Conservation (phyloP, 2,888 invertebrate species). For the Drosophila greeni region DNA sequence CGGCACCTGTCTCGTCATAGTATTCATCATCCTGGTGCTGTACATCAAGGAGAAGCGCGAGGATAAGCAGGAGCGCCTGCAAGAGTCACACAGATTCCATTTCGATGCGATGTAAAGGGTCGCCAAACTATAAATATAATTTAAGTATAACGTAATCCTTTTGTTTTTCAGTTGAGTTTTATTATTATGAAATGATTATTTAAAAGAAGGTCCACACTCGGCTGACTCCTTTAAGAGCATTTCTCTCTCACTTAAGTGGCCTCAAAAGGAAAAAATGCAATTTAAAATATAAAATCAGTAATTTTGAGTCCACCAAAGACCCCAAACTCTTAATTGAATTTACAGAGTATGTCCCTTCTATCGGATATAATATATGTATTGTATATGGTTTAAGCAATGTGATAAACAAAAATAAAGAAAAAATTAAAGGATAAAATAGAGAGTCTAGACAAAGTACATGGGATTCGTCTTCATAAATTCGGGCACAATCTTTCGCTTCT, state of each 20-base stretch:
- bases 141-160: constrained; percentile 15
- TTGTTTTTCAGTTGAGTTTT: constrained; percentile 40
- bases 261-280: neutral
- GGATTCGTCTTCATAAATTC: constrained; percentile 81
- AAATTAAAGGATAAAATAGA: neutral
- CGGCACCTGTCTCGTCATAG: constrained; percentile 91
- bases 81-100: constrained; percentile 90
- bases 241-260: neutral
- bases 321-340: constrained; percentile 6
- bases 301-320: neutral
- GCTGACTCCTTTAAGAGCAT: constrained; percentile 20
- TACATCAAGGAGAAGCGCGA: constrained; percentile 94
- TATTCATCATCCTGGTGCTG: constrained; percentile 89
- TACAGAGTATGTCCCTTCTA: constrained; percentile 11
- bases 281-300: neutral
- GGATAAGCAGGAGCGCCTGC: constrained; percentile 87
- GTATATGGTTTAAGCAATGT: constrained; percentile 57
- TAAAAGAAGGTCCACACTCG: constrained; percentile 7
- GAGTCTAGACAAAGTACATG: constrained; percentile 85
- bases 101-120: constrained; percentile 89
- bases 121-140: constrained; percentile 13
- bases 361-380: constrained; percentile 38
- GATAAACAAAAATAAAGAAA: constrained; percentile 46
- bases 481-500: constrained; percentile 80
- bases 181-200: constrained; percentile 20